Evolutionary conservation across 2,113 vertebrate species (phyloP).

Genomic region (Orthonyx spaldingii): DNA sequence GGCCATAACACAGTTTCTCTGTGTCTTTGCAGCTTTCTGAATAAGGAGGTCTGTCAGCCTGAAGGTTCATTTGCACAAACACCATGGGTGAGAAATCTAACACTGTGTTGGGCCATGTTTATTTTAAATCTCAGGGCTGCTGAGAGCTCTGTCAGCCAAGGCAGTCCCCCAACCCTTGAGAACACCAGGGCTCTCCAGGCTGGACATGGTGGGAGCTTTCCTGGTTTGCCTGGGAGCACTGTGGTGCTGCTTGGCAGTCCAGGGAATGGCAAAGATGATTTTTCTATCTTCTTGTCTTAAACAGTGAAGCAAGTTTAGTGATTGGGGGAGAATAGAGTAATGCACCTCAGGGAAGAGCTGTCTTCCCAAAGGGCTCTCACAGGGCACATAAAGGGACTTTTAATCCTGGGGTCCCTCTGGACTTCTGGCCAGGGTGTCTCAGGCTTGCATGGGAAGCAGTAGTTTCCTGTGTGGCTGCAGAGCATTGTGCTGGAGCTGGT

Average conservation of each 20-base stretch:
- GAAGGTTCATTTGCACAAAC: neutral
- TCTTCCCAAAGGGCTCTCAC: neutral
- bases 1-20: neutral
- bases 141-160: neutral
- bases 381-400: neutral
- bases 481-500: neutral
- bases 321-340: neutral
- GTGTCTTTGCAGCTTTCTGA: neutral
- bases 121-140: neutral
- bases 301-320: neutral
- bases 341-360: neutral
- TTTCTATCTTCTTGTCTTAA: neutral
- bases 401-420: neutral
- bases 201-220: neutral
- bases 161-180: too few relatives aligned
- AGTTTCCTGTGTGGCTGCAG: neutral
- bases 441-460: neutral
- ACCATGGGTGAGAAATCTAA: neutral
- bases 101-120: rapidly evolving
- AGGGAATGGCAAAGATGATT: neutral
- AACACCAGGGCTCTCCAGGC: neutral
- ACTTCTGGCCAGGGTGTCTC: neutral
- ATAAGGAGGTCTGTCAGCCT: neutral
- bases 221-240: neutral
- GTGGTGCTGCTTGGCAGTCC: neutral